phyloP scores from a whole-genome alignment of 2,113 vertebrate species.

The Mormyrus lacerda region DNA sequence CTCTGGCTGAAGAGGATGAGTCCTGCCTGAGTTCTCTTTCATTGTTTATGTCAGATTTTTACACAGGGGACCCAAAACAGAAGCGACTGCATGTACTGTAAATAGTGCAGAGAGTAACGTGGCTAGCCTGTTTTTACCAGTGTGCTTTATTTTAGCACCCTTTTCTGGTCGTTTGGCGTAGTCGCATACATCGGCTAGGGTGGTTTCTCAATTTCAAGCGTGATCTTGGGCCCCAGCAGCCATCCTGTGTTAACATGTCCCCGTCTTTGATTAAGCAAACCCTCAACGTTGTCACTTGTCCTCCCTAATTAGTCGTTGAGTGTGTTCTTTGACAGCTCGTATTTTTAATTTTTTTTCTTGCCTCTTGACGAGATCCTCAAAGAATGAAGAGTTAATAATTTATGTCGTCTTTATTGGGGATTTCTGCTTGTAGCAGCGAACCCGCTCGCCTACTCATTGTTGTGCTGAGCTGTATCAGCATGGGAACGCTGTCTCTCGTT shows the following conservation, averaged over 20 bases:
- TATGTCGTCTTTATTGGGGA: constrained; percentile 18
- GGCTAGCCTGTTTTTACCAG: constrained; percentile 57
- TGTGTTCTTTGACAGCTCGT: neutral
- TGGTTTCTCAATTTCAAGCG: neutral
- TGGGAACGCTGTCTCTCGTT: constrained; percentile 1
- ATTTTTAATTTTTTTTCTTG: neutral
- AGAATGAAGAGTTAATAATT: constrained; percentile 24
- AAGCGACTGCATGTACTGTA: constrained; percentile 90
- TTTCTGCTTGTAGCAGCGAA: constrained; percentile 19
- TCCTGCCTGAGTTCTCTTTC: constrained; percentile 46
- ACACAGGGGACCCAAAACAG: constrained; percentile 34
- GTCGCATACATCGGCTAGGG: neutral
- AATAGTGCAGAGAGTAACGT: constrained; percentile 50
- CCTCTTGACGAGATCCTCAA: constrained; percentile 5
- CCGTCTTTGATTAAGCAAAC: constrained; percentile 47
- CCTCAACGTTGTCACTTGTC: neutral
- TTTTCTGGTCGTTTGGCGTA: neutral
- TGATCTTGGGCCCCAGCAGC: constrained; percentile 14
- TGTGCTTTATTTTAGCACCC: neutral
- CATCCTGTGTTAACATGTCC: constrained; percentile 42
- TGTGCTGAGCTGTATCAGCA: constrained; percentile 15
- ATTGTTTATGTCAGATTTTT: constrained; percentile 70
- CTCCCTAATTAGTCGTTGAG: neutral
- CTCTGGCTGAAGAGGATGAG: constrained; percentile 47
- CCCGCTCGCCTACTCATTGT: neutral